Percentiles rank a stretch among this genome's conserved stretches.
Conservation (phyloP, 1,140 invertebrate genomes). For the Asobara japonica region DNA sequence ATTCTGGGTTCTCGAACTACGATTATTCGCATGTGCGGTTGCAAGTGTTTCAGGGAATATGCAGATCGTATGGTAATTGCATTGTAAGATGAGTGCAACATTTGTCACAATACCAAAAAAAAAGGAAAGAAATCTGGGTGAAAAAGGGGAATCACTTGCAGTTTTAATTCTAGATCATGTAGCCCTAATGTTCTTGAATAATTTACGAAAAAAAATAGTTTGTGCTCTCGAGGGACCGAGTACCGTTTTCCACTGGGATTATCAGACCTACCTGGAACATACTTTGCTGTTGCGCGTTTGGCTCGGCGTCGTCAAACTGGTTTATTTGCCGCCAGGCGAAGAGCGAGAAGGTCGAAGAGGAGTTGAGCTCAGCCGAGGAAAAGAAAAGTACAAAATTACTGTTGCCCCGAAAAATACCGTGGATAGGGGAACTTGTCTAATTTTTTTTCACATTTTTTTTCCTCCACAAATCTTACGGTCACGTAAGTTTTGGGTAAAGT, state of each 20-base stretch:
- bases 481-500: too few relatives aligned
- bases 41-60: constrained; percentile 47
- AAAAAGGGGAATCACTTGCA: background rate
- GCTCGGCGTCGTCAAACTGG: constrained; percentile 46
- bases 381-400: constrained; percentile 3
- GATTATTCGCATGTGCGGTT: constrained; percentile 16
- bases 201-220: constrained; percentile 7
- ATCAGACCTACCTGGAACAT: constrained; percentile 15
- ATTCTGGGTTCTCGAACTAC: background rate
- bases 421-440: too few relatives aligned
- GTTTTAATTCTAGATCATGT: background rate
- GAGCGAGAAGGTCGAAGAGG: constrained; percentile 35
- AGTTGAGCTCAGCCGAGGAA: constrained; percentile 18
- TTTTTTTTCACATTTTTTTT: too few relatives aligned
- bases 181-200: background rate
- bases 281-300: constrained; percentile 11
- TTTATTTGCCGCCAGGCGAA: constrained; percentile 43
- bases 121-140: background rate
- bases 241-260: constrained; percentile 32
- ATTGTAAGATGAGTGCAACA: constrained; percentile 54
- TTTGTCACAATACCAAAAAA: constrained; percentile 46
- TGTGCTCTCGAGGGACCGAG: constrained; percentile 18
- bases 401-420: background rate
- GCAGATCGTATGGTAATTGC: constrained; percentile 62
- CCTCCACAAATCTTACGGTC: too few relatives aligned